These are phyloP conservation scores for Nipponia nippon DNA, from an alignment of 2,113 vertebrate genomes.

Conservation along the genomic window DNA sequence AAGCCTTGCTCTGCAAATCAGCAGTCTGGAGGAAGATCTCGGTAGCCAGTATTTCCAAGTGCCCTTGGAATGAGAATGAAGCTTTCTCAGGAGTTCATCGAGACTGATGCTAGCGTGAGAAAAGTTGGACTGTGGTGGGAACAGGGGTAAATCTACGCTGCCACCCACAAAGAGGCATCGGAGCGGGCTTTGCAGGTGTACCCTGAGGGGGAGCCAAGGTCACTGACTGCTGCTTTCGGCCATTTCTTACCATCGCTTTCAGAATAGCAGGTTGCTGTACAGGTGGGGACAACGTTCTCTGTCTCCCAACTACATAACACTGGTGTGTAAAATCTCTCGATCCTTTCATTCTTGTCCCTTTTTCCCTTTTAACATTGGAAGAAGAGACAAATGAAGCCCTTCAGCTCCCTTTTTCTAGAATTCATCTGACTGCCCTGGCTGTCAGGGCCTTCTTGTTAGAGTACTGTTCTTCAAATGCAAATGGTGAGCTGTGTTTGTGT, in stretches of 20 bases:
- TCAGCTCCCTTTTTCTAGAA: background rate
- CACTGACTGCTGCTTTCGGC: background rate
- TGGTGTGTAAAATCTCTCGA: background rate
- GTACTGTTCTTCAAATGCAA: background rate
- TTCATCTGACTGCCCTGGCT: too few relatives aligned
- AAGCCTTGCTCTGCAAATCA: background rate
- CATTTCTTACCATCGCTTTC: background rate
- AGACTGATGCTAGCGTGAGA: background rate
- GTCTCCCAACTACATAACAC: background rate
- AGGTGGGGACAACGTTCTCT: background rate
- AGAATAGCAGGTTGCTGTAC: background rate
- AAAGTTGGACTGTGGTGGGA: background rate
- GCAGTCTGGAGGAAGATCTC: too few relatives aligned
- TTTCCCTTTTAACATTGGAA: background rate
- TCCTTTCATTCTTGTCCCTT: background rate
- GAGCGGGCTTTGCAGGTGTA: background rate
- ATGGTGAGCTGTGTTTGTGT: background rate
- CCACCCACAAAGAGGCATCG: background rate
- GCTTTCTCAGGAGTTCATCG: background rate
- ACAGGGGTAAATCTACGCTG: background rate
- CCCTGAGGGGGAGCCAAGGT: background rate
- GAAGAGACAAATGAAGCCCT: background rate
- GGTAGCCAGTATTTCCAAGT: fast-evolving
- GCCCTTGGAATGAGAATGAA: background rate
- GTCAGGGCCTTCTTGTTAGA: too few relatives aligned